A percentile compares a stretch with the other conserved stretches of the same genome.
These are phyloP conservation scores for Esox masquinongy DNA, from an alignment of 2,797 vertebrate species.

Conservation along the genomic window DNA sequence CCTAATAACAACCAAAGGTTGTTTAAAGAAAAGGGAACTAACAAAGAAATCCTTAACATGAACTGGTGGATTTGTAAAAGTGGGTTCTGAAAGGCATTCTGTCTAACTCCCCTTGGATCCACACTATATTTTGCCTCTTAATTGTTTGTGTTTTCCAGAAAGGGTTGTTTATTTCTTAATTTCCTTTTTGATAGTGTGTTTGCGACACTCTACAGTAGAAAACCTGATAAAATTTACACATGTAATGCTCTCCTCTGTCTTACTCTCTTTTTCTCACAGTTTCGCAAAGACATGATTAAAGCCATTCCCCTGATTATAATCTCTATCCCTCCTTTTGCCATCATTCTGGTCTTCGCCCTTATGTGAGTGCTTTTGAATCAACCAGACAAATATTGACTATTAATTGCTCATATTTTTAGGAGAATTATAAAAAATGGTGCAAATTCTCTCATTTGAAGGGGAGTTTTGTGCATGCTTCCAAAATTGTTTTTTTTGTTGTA, in stretches of 20 bases:
- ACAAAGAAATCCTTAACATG: too few species aligned
- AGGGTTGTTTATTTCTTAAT: too few species aligned
- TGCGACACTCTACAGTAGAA: not conserved
- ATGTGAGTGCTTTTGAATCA: constrained; percentile 71
- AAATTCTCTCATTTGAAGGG: not conserved
- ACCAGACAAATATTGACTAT: not conserved
- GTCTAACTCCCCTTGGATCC: too few species aligned
- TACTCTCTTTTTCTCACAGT: constrained; percentile 56
- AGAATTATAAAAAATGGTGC: not conserved
- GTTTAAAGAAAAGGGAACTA: too few species aligned
- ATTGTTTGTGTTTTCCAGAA: too few species aligned
- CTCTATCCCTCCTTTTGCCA: constrained; percentile 80
- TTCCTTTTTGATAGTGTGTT: not conserved
- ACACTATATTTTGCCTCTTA: too few species aligned
- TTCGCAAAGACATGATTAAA: constrained; percentile 77
- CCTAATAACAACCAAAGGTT: too few species aligned
- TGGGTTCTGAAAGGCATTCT: too few species aligned
- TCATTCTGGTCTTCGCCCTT: constrained; percentile 76
- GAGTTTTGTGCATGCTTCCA: not conserved
- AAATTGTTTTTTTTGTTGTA: not conserved
- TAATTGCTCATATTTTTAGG: not conserved
- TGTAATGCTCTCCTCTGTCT: not conserved
- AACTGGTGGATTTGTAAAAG: too few species aligned
- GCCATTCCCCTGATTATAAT: constrained; percentile 74
- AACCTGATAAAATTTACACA: not conserved